These are phyloP conservation scores for Slavum lentiscoides DNA, from an alignment of 2,888 invertebrate species.

Conservation along the genomic window DNA sequence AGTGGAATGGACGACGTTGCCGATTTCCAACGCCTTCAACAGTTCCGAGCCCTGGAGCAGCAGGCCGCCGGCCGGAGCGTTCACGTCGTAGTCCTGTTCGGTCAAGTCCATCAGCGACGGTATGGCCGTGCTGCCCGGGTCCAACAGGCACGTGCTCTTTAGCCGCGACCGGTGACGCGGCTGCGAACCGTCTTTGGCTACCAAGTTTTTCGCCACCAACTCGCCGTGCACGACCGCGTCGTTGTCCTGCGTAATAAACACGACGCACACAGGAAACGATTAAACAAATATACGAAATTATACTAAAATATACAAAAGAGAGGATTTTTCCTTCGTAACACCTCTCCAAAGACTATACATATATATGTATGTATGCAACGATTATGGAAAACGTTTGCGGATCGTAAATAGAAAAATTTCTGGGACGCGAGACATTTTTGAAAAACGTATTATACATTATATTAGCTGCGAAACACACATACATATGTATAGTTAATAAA, in stretches of 20 bases:
- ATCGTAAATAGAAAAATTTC: too few species aligned
- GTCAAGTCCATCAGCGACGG: constrained; percentile 62
- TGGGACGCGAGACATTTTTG: too few species aligned
- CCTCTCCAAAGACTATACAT: too few species aligned
- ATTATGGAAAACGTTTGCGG: too few species aligned
- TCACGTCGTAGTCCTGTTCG: constrained; percentile 64
- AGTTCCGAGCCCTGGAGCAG: constrained; percentile 63
- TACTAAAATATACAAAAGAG: too few species aligned
- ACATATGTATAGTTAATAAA: too few species aligned
- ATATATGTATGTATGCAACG: too few species aligned
- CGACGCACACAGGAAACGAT: too few species aligned
- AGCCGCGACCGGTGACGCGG: constrained; percentile 34
- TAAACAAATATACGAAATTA: too few species aligned
- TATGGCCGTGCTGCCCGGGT: constrained; percentile 60
- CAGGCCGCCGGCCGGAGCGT: constrained; percentile 61
- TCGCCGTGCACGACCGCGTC: background rate
- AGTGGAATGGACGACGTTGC: constrained; percentile 52
- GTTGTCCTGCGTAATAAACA: background rate
- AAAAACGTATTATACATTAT: too few species aligned
- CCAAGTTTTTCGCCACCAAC: constrained; percentile 8
- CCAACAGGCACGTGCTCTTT: constrained; percentile 60
- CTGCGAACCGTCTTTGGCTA: constrained; percentile 35
- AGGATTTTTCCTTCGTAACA: too few species aligned
- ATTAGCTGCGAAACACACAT: too few species aligned
- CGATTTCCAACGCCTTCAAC: constrained; percentile 60